A percentile compares a stretch with the other conserved stretches of the same genome.
Conservation (phyloP, 35 echinoderm and acorn worm genomes). For the Chiridota heheva region DNA sequence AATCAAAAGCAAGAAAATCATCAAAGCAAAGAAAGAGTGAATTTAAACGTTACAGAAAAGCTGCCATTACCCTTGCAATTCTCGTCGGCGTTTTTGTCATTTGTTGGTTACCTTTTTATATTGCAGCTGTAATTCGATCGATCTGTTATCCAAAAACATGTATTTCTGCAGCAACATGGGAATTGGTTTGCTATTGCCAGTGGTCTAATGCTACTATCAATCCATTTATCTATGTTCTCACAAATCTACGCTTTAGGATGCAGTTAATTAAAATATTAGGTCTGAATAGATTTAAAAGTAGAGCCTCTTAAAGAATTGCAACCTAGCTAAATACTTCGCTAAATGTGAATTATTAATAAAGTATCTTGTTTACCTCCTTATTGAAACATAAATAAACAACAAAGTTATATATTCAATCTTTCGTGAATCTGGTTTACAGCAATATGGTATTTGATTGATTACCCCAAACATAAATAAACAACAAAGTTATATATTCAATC, state of each 20-base stretch:
- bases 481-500: too few relatives aligned
- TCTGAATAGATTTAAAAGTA: not conserved
- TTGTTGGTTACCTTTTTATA: slow-evolving; percentile 42
- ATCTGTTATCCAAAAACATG: slow-evolving; percentile 1
- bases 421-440: too few relatives aligned
- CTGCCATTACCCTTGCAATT: slow-evolving; percentile 32
- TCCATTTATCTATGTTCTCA: slow-evolving; percentile 44
- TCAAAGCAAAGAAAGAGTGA: not conserved
- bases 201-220: slow-evolving; percentile 48
- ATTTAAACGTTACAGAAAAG: slow-evolving; percentile 28
- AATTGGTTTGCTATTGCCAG: slow-evolving; percentile 31
- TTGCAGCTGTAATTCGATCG: slow-evolving; percentile 1
- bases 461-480: too few relatives aligned
- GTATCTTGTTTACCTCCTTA: too few relatives aligned
- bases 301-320: too few relatives aligned
- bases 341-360: too few relatives aligned
- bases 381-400: too few relatives aligned
- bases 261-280: slow-evolving; percentile 31
- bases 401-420: too few relatives aligned
- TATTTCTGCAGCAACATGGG: slow-evolving; percentile 3
- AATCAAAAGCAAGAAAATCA: too few relatives aligned
- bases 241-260: slow-evolving; percentile 35
- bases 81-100: slow-evolving; percentile 24
- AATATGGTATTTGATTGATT: too few relatives aligned
- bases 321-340: too few relatives aligned